Evolutionary conservation across 1,140 invertebrate species (phyloP).

Genomic region (Andrena cerasifolii): DNA sequence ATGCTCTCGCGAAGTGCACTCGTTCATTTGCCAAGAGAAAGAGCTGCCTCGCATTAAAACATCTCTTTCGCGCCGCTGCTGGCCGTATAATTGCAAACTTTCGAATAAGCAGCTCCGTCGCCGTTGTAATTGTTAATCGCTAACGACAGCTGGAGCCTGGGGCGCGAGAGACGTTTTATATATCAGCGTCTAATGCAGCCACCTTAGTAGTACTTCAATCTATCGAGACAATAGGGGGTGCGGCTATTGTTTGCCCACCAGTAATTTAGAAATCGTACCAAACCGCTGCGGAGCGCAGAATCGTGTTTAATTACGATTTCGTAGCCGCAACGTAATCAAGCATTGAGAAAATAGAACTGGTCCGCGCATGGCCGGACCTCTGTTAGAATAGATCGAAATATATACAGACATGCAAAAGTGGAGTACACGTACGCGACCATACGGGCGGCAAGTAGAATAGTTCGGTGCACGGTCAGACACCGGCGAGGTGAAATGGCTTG

Average conservation of each 20-base stretch:
- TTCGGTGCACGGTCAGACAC: neutral
- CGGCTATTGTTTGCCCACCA: neutral
- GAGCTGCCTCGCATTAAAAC: neutral
- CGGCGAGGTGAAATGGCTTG: slow-evolving; percentile 9
- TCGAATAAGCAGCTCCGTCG: neutral
- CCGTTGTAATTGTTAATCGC: neutral
- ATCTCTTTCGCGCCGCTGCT: neutral
- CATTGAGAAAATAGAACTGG: neutral
- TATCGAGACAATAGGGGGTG: neutral
- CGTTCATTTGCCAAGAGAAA: neutral
- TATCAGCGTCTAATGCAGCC: too few species aligned
- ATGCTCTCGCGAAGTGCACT: slow-evolving; percentile 3
- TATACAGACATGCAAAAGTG: neutral
- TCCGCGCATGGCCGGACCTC: too few species aligned
- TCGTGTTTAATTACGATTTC: neutral
- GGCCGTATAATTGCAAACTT: neutral
- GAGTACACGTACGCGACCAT: neutral
- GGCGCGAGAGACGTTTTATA: neutral
- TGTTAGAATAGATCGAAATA: neutral
- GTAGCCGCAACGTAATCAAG: neutral
- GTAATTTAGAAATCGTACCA: neutral
- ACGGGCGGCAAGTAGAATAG: slow-evolving; percentile 6
- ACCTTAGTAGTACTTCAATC: too few species aligned
- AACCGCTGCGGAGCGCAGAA: too few species aligned
- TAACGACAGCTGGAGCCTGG: neutral